Evolutionary conservation across 2,888 invertebrate genomes (phyloP).

Genomic region (Lasioglossum calceatum): DNA sequence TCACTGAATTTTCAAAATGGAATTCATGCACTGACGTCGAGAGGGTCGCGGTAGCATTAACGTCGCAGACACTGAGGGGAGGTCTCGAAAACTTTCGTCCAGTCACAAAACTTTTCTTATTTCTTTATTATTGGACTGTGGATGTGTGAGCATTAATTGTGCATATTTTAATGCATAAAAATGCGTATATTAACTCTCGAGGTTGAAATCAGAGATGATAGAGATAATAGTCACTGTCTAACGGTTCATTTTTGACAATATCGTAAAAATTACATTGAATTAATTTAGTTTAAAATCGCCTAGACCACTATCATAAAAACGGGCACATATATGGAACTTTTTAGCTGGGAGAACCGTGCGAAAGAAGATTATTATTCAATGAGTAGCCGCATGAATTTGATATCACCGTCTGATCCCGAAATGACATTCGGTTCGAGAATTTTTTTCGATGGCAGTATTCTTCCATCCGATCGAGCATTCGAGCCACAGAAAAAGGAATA

Average conservation of each 20-base stretch:
- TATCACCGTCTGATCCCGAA: not conserved
- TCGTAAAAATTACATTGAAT: too few relatives aligned
- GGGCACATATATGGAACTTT: too few relatives aligned
- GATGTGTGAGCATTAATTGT: too few relatives aligned
- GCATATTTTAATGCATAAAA: too few relatives aligned
- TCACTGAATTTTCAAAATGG: not conserved
- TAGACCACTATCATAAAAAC: too few relatives aligned
- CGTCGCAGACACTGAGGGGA: not conserved
- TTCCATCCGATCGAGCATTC: not conserved
- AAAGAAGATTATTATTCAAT: not conserved
- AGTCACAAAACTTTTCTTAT: not conserved
- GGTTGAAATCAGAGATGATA: too few relatives aligned
- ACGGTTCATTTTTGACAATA: too few relatives aligned
- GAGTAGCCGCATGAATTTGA: not conserved
- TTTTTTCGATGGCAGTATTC: not conserved
- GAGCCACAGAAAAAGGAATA: conserved; percentile 26
- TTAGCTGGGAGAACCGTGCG: not conserved
- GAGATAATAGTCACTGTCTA: too few relatives aligned
- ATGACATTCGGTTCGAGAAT: not conserved
- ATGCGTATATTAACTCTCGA: too few relatives aligned
- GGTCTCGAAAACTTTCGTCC: not conserved
- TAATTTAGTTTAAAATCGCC: too few relatives aligned
- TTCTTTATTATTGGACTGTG: not conserved
- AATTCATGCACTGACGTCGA: not conserved
- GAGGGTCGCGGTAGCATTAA: not conserved